phyloP scores from a whole-genome alignment of 2,113 vertebrate genomes.

The Dinomys branickii region DNA sequence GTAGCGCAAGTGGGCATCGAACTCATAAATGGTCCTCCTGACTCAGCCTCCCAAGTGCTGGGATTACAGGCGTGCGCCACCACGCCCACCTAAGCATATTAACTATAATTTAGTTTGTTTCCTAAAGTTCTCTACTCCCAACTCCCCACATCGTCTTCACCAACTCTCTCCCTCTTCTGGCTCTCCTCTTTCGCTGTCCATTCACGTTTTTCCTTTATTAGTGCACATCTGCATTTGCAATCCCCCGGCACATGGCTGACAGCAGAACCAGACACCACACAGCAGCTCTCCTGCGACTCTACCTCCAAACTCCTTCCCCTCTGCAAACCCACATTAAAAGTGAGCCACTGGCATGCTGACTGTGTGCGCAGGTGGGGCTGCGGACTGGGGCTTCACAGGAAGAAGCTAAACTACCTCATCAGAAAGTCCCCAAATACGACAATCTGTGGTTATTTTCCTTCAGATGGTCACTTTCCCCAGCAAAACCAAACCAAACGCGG shows the following conservation, averaged over 20 bases:
- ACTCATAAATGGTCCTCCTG: not conserved
- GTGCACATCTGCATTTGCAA: not conserved
- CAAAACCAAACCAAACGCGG: not conserved
- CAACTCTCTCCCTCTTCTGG: not conserved
- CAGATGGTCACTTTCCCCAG: not conserved
- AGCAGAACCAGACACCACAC: not conserved
- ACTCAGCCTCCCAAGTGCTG: not conserved
- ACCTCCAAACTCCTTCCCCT: not conserved
- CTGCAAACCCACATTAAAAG: not conserved
- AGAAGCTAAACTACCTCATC: not conserved
- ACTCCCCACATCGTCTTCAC: not conserved
- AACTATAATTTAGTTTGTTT: not conserved
- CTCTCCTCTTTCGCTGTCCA: not conserved
- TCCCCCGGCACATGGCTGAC: not conserved
- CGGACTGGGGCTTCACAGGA: not conserved
- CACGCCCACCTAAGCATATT: not conserved
- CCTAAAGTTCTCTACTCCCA: not conserved
- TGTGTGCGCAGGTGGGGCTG: not conserved
- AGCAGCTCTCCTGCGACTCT: not conserved
- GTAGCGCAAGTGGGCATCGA: not conserved
- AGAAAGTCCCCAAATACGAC: not conserved
- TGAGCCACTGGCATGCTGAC: not conserved
- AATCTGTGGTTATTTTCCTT: not conserved
- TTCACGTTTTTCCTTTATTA: not conserved
- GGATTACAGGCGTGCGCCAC: not conserved